Evolutionary conservation across 1,140 invertebrate species (phyloP), one percentile per base, ranked within the genome.

Genomic region (Aphaenogaster rudis): DNA sequence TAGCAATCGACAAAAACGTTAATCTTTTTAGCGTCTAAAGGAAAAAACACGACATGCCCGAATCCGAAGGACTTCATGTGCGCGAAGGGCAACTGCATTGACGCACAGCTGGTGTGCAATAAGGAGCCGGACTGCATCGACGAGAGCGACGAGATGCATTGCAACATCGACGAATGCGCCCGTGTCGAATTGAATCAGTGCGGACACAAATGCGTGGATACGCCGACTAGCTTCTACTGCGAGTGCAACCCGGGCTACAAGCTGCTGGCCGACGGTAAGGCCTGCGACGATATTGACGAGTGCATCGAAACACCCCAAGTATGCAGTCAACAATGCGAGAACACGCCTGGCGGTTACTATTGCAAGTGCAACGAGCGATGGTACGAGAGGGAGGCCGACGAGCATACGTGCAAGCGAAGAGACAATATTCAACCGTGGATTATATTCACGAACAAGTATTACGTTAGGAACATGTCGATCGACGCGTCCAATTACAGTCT

Each of bases 381-480:
- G 94, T 99, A 99, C 93, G 98, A 98, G 92, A 96, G 98, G 52
- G 97, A 97, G 92, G 95, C 96, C 1, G 98, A 99, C 93, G 98
- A 98, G 90, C 97, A 97, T 52, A 98, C 97, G 0, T 99, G 99
- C 94, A 99, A 99, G 94, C 96, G 98, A 66, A 97, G 97, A 87
- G 98, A 99, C 88, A 95, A 94, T 36, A 97, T 97, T 3, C 96
- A 97, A 59, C 99, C 99, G 0, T 99, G 98, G 98, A 94, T 99
- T 17, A 96, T 99, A 63, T 99, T 99, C 93, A 99, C 98, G 8
- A 99, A 99, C 93, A 99, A 99, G 92, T 99, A 99, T 94, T 99
- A 99, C 93, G 97, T 99, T 2, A 96, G 99, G 76, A 99, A 99
- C 91, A 98, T 99, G 97, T 98, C 98, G 0, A 96, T 97, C 0